Percentiles rank a stretch among this genome's conserved stretches.
phyloP scores from a whole-genome alignment of 2,113 vertebrate genomes.

The Aix galericulata region DNA sequence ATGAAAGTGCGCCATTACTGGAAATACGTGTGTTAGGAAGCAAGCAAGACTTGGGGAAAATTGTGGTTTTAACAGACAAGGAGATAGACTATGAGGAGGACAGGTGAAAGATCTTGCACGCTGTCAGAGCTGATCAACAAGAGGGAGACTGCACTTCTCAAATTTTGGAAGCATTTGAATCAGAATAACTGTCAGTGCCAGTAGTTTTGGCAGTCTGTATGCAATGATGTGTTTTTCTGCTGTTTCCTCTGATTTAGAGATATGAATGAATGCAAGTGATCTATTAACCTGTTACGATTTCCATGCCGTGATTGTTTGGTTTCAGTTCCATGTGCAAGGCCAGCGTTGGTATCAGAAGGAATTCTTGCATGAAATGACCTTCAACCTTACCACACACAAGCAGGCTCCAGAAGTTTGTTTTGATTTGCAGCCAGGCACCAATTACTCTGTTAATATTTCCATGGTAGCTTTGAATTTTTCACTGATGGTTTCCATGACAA shows the following conservation, averaged over 20 bases:
- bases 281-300: neutral
- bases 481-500: conserved; percentile 74
- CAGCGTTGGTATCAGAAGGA: conserved; percentile 78
- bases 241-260: neutral
- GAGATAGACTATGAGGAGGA: neutral
- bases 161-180: neutral
- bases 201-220: neutral
- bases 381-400: conserved; percentile 75
- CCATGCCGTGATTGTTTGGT: neutral
- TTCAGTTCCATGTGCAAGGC: conserved; percentile 76
- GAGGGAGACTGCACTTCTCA: neutral
- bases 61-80: neutral
- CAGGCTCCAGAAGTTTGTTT: conserved; percentile 83
- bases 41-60: neutral
- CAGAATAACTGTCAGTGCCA: neutral
- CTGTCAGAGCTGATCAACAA: neutral
- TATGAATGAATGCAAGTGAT: neutral
- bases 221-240: neutral
- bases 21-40: neutral
- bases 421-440: conserved; percentile 85
- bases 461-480: conserved; percentile 74
- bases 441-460: conserved; percentile 88
- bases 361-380: conserved; percentile 78
- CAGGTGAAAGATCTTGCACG: neutral
- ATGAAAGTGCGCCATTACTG: neutral